These are phyloP conservation scores for Tineola bisselliella DNA, from an alignment of 2,888 invertebrate species.

Conservation along the genomic window DNA sequence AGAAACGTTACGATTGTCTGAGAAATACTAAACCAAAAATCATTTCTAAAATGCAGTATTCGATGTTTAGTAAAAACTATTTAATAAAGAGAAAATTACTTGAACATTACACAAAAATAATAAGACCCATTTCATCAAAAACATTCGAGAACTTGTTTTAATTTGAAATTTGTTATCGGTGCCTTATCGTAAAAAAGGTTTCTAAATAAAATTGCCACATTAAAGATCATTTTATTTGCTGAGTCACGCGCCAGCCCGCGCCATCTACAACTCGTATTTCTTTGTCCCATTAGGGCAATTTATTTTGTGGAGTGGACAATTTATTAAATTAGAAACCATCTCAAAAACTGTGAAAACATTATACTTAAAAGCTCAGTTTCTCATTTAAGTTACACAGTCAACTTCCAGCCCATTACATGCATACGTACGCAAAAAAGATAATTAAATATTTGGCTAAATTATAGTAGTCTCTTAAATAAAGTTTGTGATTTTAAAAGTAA, in stretches of 20 bases:
- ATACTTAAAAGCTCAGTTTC: conserved; percentile 8
- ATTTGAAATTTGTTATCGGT: conserved; percentile 6
- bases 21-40: conserved; percentile 14
- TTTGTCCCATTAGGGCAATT: conserved; percentile 32
- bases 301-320: conserved; percentile 26
- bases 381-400: neutral
- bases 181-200: conserved; percentile 10
- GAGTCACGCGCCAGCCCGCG: conserved; percentile 27
- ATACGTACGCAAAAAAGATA: no score
- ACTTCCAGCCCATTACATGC: neutral
- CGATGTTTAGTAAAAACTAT: neutral
- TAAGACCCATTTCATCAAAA: neutral
- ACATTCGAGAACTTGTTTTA: neutral
- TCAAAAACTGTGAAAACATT: conserved; percentile 17
- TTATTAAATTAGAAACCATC: conserved; percentile 37
- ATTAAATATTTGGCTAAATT: no score
- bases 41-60: conserved; percentile 10
- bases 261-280: conserved; percentile 27
- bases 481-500: conserved; percentile 10
- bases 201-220: conserved; percentile 14
- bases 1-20: conserved; percentile 30
- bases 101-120: neutral
- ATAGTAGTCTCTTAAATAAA: neutral
- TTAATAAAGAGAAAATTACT: neutral
- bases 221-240: conserved; percentile 16